A percentile compares a stretch with the other conserved stretches of the same genome.
These are phyloP conservation scores for Zaprionus inermis DNA, from an alignment of 1,140 invertebrate genomes.

Conservation along the genomic window DNA sequence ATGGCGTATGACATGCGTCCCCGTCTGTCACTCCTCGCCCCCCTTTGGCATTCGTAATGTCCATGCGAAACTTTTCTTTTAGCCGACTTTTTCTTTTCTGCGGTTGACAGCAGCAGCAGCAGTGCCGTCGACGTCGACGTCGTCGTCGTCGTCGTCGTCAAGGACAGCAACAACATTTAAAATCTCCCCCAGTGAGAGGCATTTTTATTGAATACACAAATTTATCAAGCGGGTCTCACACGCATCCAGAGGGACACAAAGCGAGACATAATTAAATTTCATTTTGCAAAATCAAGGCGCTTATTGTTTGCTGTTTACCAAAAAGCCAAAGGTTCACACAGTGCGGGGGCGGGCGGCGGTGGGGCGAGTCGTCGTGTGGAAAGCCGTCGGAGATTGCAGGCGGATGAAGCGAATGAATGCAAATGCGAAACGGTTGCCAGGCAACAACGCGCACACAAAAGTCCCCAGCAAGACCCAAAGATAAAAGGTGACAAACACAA, in stretches of 20 bases:
- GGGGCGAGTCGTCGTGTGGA: not conserved
- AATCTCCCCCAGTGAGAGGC: conserved; percentile 33
- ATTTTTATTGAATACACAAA: conserved; percentile 77
- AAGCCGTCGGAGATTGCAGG: not conserved
- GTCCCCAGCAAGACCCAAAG: conserved; percentile 17
- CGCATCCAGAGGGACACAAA: conserved; percentile 32
- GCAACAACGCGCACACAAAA: conserved; percentile 42
- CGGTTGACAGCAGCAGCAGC: conserved; percentile 55
- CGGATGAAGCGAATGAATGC: conserved; percentile 30
- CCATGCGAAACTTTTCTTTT: conserved; percentile 74
- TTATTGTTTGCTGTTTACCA: conserved; percentile 60
- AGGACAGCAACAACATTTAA: conserved; percentile 58
- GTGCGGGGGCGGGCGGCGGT: not conserved
- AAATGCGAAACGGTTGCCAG: conserved; percentile 46
- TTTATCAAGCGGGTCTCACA: conserved; percentile 54
- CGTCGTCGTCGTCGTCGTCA: conserved; percentile 20
- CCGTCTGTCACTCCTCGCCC: not conserved
- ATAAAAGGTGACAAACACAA: conserved; percentile 38
- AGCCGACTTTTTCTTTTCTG: conserved; percentile 61
- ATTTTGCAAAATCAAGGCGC: conserved; percentile 75
- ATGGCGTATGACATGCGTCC: conserved; percentile 47
- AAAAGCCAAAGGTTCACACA: conserved; percentile 35
- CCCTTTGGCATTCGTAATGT: conserved; percentile 31
- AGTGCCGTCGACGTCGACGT: not conserved
- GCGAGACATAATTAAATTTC: conserved; percentile 71